Conservation (phyloP, 2,113 vertebrate genomes). For the Piaya cayana region DNA sequence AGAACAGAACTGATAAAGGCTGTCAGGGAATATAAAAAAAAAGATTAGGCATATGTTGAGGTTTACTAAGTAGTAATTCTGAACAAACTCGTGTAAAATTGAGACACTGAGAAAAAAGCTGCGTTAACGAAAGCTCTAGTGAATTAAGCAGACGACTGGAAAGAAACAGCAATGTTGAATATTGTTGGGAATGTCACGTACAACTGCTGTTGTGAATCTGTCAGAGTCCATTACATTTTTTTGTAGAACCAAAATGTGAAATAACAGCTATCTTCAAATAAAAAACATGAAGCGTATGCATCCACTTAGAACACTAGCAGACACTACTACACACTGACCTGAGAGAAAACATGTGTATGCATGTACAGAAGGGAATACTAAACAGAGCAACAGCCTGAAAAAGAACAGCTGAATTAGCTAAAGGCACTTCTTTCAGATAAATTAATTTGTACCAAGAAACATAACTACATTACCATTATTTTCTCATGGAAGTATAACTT, state of each 20-base stretch:
- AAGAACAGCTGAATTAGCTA: neutral
- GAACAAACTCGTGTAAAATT: neutral
- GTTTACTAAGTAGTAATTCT: neutral
- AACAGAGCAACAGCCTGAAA: neutral
- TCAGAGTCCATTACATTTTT: neutral
- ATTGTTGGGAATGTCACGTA: neutral
- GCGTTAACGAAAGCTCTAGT: neutral
- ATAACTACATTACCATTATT: neutral
- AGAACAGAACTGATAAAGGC: neutral
- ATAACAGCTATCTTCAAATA: neutral
- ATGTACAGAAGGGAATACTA: neutral
- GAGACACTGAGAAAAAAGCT: neutral
- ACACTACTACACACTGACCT: neutral
- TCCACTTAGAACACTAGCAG: neutral
- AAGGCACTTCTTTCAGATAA: neutral
- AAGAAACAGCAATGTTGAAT: neutral
- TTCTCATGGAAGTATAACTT: neutral
- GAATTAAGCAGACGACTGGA: neutral
- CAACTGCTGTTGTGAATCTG: neutral
- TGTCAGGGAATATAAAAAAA: neutral
- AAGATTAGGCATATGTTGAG: neutral
- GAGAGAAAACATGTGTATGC: neutral
- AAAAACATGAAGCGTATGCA: neutral
- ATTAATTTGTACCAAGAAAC: neutral
- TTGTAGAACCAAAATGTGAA: neutral